Percentiles rank a stretch among this genome's conserved stretches.
Evolutionary conservation across 2,888 invertebrate species (phyloP).

Genomic region (Andrena haemorrhoa): DNA sequence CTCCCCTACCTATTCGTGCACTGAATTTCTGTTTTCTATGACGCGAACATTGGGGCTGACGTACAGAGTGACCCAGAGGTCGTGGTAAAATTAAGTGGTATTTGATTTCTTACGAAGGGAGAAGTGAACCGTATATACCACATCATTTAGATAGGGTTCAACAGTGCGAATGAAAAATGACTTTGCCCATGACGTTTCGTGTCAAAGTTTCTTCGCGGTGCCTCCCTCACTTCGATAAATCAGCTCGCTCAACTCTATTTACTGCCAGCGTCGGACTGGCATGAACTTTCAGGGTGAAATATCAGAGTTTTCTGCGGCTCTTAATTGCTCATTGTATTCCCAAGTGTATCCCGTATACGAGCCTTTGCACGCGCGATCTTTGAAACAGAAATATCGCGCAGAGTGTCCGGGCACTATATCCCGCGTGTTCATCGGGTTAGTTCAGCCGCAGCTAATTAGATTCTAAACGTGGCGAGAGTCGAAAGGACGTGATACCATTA

Average conservation of each 20-base stretch:
- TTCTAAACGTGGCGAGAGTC: slow-evolving; percentile 44
- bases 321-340: not conserved
- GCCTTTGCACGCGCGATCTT: not conserved
- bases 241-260: not conserved
- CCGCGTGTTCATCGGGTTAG: slow-evolving; percentile 15
- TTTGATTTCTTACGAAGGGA: too few relatives aligned
- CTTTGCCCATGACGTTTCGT: too few relatives aligned
- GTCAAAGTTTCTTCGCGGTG: too few relatives aligned
- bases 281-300: not conserved
- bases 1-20: too few relatives aligned
- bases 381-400: not conserved
- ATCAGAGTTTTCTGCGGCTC: not conserved
- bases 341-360: not conserved
- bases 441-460: slow-evolving; percentile 24
- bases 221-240: too few relatives aligned
- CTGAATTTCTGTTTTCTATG: too few relatives aligned
- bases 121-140: too few relatives aligned
- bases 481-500: slow-evolving; percentile 50
- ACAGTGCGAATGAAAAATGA: too few relatives aligned
- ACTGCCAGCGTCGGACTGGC: not conserved
- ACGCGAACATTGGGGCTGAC: too few relatives aligned
- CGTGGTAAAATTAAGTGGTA: too few relatives aligned
- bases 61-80: too few relatives aligned
- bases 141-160: too few relatives aligned
- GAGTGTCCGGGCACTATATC: slow-evolving; percentile 7